These are phyloP conservation scores for Nasua narica DNA, from an alignment of 2,797 vertebrate species.

Conservation along the genomic window DNA sequence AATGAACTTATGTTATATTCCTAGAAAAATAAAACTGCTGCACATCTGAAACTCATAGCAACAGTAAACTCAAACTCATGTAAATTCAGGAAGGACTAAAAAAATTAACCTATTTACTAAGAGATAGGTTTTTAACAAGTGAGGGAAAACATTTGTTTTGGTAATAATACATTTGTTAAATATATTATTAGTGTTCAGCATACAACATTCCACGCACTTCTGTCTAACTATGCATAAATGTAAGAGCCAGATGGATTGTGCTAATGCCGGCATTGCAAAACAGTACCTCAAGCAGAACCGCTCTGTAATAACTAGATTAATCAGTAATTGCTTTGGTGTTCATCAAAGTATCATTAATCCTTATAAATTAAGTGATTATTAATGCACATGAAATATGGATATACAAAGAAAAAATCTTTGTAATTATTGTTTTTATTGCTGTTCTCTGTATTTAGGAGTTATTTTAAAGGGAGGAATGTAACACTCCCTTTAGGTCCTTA, in stretches of 20 bases:
- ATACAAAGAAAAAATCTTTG: slow-evolving; percentile 13
- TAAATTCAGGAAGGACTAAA: neutral
- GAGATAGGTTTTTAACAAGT: neutral
- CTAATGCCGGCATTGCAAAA: slow-evolving; percentile 60
- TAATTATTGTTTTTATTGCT: slow-evolving; percentile 58
- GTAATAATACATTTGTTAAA: neutral
- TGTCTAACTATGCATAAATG: slow-evolving; percentile 67
- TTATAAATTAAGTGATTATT: slow-evolving; percentile 70
- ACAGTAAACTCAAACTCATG: neutral
- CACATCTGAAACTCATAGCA: neutral
- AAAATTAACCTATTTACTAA: neutral
- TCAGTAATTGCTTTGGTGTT: slow-evolving; percentile 70
- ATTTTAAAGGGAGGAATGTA: neutral
- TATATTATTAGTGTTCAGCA: neutral
- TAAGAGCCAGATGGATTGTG: slow-evolving; percentile 66
- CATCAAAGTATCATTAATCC: slow-evolving; percentile 75
- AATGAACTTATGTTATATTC: neutral
- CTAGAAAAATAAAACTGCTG: neutral
- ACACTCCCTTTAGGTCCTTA: neutral
- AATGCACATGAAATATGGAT: slow-evolving; percentile 60
- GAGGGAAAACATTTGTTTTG: neutral
- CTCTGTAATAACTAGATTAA: slow-evolving; percentile 74
- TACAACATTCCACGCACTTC: slow-evolving; percentile 41
- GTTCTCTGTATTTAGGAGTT: neutral
- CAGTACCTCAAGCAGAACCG: slow-evolving; percentile 64